Percentiles rank a stretch among this genome's conserved stretches.
phyloP scores from a whole-genome alignment of 2,113 vertebrate species.

The Myocastor coypus region DNA sequence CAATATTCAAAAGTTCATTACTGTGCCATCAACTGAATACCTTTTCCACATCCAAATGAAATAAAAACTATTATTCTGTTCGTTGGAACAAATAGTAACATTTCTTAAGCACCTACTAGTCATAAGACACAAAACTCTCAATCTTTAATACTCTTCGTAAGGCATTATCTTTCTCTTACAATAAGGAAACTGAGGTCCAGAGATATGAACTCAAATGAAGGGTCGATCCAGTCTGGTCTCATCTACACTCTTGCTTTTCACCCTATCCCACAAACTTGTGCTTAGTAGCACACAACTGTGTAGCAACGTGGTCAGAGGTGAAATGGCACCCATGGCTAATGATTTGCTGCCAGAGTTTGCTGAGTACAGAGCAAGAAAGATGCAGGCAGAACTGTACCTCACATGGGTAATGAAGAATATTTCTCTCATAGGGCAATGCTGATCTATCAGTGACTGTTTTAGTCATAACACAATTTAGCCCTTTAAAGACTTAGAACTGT shows the following conservation, averaged over 20 bases:
- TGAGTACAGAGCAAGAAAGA: background rate
- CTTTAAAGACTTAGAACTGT: conserved; percentile 79
- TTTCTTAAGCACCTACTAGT: conserved; percentile 27
- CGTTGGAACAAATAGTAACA: background rate
- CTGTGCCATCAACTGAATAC: background rate
- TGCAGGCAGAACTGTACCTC: background rate
- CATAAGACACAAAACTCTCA: background rate
- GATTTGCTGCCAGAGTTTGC: background rate
- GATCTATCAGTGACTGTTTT: conserved; percentile 72
- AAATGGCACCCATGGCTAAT: background rate
- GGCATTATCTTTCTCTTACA: background rate
- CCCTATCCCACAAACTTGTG: background rate
- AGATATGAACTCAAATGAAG: background rate
- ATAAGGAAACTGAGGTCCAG: background rate
- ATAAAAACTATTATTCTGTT: background rate
- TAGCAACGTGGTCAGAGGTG: background rate
- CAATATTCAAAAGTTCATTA: background rate
- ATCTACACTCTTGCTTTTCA: background rate
- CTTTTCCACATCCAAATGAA: conserved; percentile 18
- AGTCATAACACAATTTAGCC: conserved; percentile 78
- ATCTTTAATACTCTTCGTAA: background rate
- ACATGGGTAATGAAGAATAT: conserved; percentile 25
- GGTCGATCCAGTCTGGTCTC: background rate
- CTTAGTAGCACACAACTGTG: background rate
- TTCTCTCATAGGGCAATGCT: conserved; percentile 59